Evolutionary conservation across 2,113 vertebrate genomes (phyloP).

Genomic region (Caloenas nicobarica): DNA sequence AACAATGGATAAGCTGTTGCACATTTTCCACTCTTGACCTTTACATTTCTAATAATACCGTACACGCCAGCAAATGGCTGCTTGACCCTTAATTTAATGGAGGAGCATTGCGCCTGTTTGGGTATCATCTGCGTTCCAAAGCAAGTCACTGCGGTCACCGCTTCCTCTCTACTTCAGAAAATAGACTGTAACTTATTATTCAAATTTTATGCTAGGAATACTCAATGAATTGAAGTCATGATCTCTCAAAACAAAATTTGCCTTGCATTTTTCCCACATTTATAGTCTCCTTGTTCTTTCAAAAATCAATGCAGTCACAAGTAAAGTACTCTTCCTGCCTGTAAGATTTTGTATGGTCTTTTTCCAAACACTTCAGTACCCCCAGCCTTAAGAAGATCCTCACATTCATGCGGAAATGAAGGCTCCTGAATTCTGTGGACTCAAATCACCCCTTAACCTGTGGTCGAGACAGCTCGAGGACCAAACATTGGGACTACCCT

Average conservation of each 20-base stretch:
- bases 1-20: neutral
- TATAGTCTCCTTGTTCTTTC: neutral
- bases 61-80: too few relatives aligned
- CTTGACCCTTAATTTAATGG: neutral
- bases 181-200: neutral
- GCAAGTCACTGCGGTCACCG: neutral
- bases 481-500: neutral
- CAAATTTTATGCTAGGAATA: neutral
- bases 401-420: neutral
- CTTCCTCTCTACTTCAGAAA: neutral
- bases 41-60: fast-evolving
- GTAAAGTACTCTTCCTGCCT: neutral
- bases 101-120: fast-evolving
- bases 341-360: neutral
- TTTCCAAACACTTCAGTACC: neutral
- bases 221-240: neutral
- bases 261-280: neutral
- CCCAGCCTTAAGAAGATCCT: neutral
- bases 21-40: neutral
- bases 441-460: neutral
- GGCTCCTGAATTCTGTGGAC: neutral
- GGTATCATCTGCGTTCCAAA: neutral
- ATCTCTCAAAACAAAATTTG: neutral
- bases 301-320: neutral
- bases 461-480: neutral